These are phyloP conservation scores for Scrobipalpa costella DNA, from an alignment of 2,888 invertebrate genomes.

Conservation along the genomic window DNA sequence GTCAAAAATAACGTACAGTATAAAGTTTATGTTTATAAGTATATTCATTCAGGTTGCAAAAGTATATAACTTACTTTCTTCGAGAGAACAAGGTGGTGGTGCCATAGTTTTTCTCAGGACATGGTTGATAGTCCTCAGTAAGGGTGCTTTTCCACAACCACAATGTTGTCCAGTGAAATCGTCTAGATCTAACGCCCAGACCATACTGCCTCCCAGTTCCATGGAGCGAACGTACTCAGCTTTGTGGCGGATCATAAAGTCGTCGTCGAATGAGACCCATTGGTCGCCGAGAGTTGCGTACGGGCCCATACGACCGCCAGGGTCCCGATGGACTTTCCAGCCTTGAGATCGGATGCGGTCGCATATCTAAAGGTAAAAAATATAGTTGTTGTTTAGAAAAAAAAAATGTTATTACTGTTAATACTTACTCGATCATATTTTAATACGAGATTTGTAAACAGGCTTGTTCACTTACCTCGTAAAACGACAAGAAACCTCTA, in stretches of 20 bases:
- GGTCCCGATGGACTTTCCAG: conserved; percentile 90
- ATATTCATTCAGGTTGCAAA: neutral
- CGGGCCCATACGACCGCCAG: conserved; percentile 91
- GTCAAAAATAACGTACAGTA: too few relatives aligned
- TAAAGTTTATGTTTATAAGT: too few relatives aligned
- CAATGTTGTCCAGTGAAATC: conserved; percentile 90
- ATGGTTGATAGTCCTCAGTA: conserved; percentile 89
- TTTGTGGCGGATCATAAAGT: conserved; percentile 90
- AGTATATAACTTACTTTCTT: conserved; percentile 60
- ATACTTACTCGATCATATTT: neutral
- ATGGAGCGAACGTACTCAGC: conserved; percentile 90
- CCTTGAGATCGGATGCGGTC: conserved; percentile 86
- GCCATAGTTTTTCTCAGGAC: conserved; percentile 86
- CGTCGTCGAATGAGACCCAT: conserved; percentile 97
- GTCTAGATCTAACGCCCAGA: conserved; percentile 94
- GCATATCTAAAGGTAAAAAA: conserved; percentile 91
- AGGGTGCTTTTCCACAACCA: conserved; percentile 90
- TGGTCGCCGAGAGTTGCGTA: conserved; percentile 92
- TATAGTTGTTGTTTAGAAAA: neutral
- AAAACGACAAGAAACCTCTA: conserved; percentile 92
- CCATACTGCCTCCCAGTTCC: conserved; percentile 92
- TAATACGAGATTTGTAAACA: neutral
- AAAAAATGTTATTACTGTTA: neutral
- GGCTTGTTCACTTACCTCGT: conserved; percentile 85
- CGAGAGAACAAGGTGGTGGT: conserved; percentile 77